phyloP scores from a whole-genome alignment of 2,888 invertebrate species.

The Drosophila prostipennis region DNA sequence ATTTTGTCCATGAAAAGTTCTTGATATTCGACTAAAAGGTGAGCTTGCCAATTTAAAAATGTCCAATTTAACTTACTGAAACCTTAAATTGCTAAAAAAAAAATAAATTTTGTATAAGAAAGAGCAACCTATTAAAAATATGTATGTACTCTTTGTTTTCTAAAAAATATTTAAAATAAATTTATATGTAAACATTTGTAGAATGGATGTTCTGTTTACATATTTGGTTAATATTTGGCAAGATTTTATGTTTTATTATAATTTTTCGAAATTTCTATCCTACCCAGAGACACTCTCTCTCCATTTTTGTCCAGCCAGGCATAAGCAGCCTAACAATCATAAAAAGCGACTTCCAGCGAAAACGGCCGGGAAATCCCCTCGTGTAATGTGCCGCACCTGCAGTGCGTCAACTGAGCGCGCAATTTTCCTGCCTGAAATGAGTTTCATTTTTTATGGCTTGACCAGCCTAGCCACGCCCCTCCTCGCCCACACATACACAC shows the following conservation, averaged over 20 bases:
- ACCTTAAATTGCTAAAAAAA: too few species aligned
- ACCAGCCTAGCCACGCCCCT: constrained; percentile 38
- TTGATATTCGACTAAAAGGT: too few species aligned
- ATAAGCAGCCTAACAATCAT: constrained; percentile 31
- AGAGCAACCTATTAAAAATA: too few species aligned
- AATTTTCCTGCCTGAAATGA: constrained; percentile 52
- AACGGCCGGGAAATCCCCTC: constrained; percentile 21
- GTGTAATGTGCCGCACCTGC: constrained; percentile 61
- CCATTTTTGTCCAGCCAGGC: constrained; percentile 14
- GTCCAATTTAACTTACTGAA: too few species aligned
- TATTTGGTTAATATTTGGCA: neutral
- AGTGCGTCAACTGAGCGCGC: constrained; percentile 60
- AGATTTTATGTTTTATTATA: neutral
- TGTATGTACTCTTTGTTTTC: too few species aligned
- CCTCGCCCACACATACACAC: constrained; percentile 8
- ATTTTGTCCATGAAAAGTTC: too few species aligned
- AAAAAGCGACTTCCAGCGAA: constrained; percentile 40
- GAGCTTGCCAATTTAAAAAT: too few species aligned
- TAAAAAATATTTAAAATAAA: neutral
- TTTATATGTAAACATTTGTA: neutral
- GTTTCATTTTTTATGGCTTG: constrained; percentile 46
- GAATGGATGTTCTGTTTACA: neutral
- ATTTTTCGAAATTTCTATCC: neutral
- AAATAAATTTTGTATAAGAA: too few species aligned
- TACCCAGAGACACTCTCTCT: neutral